phyloP scores from a whole-genome alignment of 2,797 vertebrate species.

The Florisuga fusca region DNA sequence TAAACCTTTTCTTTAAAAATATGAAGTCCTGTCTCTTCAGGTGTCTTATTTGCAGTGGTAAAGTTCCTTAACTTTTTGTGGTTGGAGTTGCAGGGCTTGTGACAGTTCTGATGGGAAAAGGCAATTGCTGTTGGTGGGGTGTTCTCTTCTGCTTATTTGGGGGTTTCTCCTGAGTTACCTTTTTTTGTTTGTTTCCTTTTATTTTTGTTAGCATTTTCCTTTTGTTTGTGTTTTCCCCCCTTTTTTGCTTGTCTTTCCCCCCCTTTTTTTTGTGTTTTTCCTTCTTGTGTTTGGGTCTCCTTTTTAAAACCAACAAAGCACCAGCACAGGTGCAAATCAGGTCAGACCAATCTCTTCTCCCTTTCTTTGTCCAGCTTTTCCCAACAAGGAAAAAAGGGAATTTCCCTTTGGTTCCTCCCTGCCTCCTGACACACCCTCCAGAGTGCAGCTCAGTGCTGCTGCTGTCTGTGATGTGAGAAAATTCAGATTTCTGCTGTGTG shows the following conservation, averaged over 20 bases:
- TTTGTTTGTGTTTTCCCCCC: too few relatives aligned
- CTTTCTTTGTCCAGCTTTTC: not conserved
- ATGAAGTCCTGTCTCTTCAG: not conserved
- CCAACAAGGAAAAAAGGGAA: fast-evolving
- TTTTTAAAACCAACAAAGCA: not conserved
- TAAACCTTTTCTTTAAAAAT: not conserved
- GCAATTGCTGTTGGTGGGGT: too few relatives aligned
- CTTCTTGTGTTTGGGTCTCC: not conserved
- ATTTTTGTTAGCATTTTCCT: too few relatives aligned
- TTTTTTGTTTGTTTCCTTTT: too few relatives aligned
- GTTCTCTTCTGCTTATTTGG: too few relatives aligned
- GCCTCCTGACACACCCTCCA: fast-evolving
- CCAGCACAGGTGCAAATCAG: fast-evolving
- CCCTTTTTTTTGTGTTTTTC: not conserved
- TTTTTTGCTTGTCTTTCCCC: too few relatives aligned
- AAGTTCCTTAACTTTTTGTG: not conserved
- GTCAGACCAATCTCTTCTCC: too few relatives aligned
- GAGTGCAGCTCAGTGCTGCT: fast-evolving
- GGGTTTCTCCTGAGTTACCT: too few relatives aligned
- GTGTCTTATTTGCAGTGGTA: not conserved
- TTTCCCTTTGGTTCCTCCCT: not conserved
- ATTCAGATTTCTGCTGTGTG: too few relatives aligned
- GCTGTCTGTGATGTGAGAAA: not conserved
- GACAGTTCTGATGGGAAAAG: not conserved
- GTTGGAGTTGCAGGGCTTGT: fast-evolving